Percentiles rank a stretch among this genome's conserved stretches.
phyloP scores from a whole-genome alignment of 2,113 vertebrate species.

The Peromyscus maniculatus region DNA sequence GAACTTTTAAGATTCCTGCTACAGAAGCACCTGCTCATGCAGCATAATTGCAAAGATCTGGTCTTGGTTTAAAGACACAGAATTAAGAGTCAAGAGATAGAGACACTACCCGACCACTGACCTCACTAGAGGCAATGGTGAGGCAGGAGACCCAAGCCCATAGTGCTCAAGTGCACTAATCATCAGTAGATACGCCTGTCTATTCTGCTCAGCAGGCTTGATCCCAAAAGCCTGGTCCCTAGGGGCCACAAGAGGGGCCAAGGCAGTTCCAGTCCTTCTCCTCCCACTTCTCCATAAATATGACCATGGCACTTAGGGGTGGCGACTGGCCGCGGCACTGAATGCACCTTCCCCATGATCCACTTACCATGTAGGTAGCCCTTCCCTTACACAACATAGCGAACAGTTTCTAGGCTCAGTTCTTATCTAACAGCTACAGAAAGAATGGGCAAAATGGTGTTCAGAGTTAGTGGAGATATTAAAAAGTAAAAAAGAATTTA shows the following conservation, averaged over 20 bases:
- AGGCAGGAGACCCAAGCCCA: not conserved
- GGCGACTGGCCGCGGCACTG: fast-evolving
- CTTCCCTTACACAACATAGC: not conserved
- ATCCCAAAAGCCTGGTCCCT: not conserved
- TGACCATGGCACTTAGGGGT: not conserved
- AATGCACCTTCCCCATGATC: not conserved
- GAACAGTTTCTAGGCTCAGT: not conserved
- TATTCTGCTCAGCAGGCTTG: not conserved
- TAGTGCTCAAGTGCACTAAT: not conserved
- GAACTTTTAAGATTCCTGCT: too few species aligned
- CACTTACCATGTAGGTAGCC: too few species aligned
- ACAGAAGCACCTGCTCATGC: not conserved
- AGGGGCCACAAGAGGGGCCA: not conserved
- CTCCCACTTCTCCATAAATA: not conserved
- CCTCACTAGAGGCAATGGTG: not conserved
- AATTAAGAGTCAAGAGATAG: not conserved
- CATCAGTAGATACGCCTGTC: not conserved
- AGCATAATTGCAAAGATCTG: not conserved
- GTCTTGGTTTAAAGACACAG: not conserved
- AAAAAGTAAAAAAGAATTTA: not conserved
- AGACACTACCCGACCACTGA: not conserved
- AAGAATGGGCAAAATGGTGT: not conserved
- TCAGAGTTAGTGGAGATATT: not conserved
- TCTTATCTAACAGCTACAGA: not conserved
- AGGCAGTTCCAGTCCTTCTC: not conserved